Conservation (phyloP, 2,797 vertebrate genomes). For the Hypotaenidia philippensis region DNA sequence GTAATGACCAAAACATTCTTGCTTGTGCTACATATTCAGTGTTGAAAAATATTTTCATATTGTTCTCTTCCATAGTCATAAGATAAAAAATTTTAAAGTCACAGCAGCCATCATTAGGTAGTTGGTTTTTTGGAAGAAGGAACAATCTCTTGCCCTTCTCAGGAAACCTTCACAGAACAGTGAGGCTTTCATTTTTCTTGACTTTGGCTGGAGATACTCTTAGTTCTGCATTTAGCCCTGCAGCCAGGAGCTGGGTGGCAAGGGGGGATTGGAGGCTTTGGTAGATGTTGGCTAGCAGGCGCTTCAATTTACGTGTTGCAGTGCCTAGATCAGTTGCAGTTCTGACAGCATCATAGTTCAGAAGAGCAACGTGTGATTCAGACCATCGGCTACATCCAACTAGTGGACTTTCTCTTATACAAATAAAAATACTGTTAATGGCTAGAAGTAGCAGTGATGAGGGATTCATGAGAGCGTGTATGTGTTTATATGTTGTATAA, state of each 20-base stretch:
- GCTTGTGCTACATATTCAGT: background rate
- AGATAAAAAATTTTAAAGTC: background rate
- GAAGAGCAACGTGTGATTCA: background rate
- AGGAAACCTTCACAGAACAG: background rate
- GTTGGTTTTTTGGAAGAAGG: background rate
- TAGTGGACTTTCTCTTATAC: background rate
- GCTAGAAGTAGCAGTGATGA: background rate
- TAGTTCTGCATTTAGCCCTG: background rate
- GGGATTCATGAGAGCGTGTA: background rate
- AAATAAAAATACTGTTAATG: background rate
- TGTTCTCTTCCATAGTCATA: rapidly evolving
- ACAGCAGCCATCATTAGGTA: background rate
- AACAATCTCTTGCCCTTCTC: background rate
- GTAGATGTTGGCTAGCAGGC: background rate
- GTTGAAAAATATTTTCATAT: background rate
- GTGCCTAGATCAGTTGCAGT: background rate
- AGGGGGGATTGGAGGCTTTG: background rate
- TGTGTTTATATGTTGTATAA: rapidly evolving
- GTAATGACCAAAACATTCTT: background rate
- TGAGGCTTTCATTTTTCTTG: background rate
- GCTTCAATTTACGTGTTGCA: background rate
- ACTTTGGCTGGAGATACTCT: background rate
- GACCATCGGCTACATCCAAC: background rate
- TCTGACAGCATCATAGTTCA: background rate
- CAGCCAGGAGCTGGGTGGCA: background rate